Base-by-base conservation (phyloP, 2,888 invertebrate species). In the Colostygia pectinataria region DNA sequence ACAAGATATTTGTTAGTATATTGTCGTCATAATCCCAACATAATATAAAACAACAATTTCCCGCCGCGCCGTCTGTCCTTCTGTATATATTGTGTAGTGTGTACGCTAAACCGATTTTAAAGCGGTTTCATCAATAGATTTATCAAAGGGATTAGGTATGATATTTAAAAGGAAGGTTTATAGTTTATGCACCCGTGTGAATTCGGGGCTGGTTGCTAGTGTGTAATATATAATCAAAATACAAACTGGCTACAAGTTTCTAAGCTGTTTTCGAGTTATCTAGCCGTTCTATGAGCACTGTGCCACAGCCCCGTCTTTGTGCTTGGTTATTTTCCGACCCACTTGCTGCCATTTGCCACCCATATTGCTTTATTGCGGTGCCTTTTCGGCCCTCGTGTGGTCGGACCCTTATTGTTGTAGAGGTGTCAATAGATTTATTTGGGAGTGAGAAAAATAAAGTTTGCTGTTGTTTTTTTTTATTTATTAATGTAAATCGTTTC, bases 251-350 rank as follows among this genome's bases (percentile, higher is more conserved):
- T n/a, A n/a, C n/a, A n/a, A n/a, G n/a, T n/a, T n/a, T n/a, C n/a
- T n/a, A n/a, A n/a, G n/a, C n/a, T n/a, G 12, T 29, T 2, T 2
- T 15, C 2, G 4, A 33, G 10, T 10, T 20, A n/a, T 1, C 34
- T 40, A 41, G 47, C 47, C 12, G 23, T 47, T 36, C 10, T n/a
- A 13, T 4, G 2, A 1, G 1, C 18, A 12, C 29, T 31, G 27
- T 29, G 31, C 1, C 48, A 52, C 53, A 51, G 32, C 38, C 42
- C 44, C 42, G 39, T 48, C 52, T 54, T 60, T 57, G 55, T 54
- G 49, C 39, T 20, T 28, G 36, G 47, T 56, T 55, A 62, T 64
- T 64, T 64, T 64, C 63, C 63, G 43, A 53, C 9, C 56, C 57
- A 60, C 53, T 63, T 39, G 52, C 29, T 39, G 52, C 27, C 34